Conservation (phyloP, 2,113 vertebrate species). For the Pipra filicauda region DNA sequence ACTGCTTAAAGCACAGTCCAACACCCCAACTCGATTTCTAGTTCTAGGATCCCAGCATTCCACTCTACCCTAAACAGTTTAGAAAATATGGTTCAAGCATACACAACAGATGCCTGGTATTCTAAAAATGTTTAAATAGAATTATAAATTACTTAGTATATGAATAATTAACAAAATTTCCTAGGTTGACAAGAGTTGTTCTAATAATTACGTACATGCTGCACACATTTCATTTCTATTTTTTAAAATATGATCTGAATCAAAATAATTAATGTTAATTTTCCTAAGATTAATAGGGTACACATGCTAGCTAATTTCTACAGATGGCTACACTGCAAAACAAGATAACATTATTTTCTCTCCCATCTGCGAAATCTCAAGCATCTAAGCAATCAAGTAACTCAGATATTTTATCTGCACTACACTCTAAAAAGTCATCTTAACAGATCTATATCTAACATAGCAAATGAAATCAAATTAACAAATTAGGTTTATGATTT, state of each 20-base stretch:
- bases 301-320: neutral
- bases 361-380: neutral
- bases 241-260: neutral
- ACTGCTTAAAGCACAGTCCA: constrained; percentile 93
- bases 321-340: neutral
- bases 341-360: neutral
- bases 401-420: neutral
- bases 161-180: neutral
- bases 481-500: neutral
- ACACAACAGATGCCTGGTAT: neutral
- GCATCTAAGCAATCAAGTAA: neutral
- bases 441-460: neutral
- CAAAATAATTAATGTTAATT: neutral
- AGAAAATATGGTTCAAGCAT: neutral
- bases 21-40: constrained; percentile 82
- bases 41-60: constrained; percentile 97
- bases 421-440: neutral
- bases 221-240: neutral
- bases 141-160: neutral
- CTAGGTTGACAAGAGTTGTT: neutral
- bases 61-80: constrained; percentile 83
- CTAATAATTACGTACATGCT: neutral
- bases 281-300: neutral
- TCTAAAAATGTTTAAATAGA: neutral
- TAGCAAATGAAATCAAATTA: neutral